Evolutionary conservation across 2,797 vertebrate genomes (phyloP).

Genomic region (Pseudochaenichthys georgianus): DNA sequence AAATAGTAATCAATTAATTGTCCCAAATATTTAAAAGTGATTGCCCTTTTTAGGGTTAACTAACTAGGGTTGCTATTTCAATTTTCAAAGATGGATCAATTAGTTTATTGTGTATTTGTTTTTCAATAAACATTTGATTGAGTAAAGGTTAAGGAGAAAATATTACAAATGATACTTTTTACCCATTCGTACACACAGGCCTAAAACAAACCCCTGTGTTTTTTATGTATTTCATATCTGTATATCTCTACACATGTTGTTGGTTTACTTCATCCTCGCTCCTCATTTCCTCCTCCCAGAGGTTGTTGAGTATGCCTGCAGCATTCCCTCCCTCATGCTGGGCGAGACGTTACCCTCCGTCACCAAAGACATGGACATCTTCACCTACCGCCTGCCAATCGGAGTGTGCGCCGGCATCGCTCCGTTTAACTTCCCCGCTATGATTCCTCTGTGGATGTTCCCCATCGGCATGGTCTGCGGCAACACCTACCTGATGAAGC

Average conservation of each 20-base stretch:
- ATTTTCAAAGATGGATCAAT: constrained; percentile 1
- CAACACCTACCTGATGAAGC: constrained; percentile 97
- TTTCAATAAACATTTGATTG: not conserved
- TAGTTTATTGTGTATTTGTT: not conserved
- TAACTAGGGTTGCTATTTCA: not conserved
- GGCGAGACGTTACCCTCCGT: constrained; percentile 97
- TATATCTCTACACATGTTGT: not conserved
- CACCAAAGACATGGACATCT: constrained; percentile 98
- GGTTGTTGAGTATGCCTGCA: constrained; percentile 97
- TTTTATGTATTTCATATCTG: not conserved
- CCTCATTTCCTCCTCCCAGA: constrained; percentile 83
- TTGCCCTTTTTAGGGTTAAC: not conserved
- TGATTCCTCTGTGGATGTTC: constrained; percentile 99
- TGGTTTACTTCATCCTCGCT: not conserved
- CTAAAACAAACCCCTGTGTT: no score
- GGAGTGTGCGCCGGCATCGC: constrained; percentile 96
- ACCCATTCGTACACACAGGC: no score
- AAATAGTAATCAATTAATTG: no score
- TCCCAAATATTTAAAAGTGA: not conserved
- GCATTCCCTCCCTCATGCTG: constrained; percentile 96
- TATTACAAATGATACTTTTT: no score
- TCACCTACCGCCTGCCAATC: constrained; percentile 93
- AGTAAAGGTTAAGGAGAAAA: no score
- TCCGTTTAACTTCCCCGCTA: constrained; percentile 97
- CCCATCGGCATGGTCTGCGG: constrained; percentile 97